Evolutionary conservation across 2,113 vertebrate species (phyloP).

Genomic region (Pteruthius melanotis): DNA sequence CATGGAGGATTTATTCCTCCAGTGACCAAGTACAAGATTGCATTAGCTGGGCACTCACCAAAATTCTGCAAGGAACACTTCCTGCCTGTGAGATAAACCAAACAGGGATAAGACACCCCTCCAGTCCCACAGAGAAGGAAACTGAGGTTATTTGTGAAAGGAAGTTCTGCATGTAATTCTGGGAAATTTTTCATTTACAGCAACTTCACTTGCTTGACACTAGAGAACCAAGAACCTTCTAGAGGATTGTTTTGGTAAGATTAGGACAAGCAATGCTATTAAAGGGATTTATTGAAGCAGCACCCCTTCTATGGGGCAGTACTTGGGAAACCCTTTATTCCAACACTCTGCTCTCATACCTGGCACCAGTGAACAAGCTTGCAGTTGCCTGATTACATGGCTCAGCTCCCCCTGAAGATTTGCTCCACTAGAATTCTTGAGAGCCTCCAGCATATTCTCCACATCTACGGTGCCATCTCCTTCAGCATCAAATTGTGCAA

Average conservation of each 20-base stretch:
- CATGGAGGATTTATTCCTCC: background rate
- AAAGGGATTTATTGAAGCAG: background rate
- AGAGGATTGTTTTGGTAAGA: background rate
- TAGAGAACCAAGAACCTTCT: background rate
- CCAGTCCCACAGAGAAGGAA: background rate
- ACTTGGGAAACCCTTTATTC: background rate
- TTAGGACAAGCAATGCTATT: background rate
- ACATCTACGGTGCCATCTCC: conserved; percentile 92
- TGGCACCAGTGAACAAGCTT: conserved; percentile 94
- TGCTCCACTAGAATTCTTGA: conserved; percentile 93
- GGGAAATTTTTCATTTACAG: background rate
- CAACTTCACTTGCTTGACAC: background rate
- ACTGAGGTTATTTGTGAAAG: background rate
- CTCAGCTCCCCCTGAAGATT: conserved; percentile 94
- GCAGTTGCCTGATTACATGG: conserved; percentile 92
- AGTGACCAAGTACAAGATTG: background rate
- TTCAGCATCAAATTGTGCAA: conserved; percentile 95
- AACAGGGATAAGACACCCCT: background rate
- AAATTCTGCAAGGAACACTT: background rate
- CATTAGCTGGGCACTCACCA: background rate
- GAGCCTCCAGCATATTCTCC: conserved; percentile 89
- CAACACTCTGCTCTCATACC: conserved; percentile 69
- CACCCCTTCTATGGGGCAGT: background rate
- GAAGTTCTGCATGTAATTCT: background rate
- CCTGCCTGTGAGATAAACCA: background rate